Evolutionary conservation across 2,113 vertebrate species (phyloP), one percentile per base, ranked within the genome.

Genomic region (Siniperca chuatsi): DNA sequence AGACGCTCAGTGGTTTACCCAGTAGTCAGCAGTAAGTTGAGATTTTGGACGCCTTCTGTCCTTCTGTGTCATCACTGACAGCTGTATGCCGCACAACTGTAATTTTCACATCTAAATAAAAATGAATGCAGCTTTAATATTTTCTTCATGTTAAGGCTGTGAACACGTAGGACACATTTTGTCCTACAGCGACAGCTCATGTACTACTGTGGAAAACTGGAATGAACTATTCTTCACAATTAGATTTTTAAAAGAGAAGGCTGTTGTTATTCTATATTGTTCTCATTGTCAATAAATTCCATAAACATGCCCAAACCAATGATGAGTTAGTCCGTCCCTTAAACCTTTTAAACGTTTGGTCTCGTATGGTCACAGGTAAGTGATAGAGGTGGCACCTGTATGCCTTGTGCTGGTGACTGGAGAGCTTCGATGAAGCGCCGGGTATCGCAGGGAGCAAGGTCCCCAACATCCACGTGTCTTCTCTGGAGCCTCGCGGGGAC

Each of bases 381-480:
- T 60, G 23, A 48, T 1, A 35, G 70, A 71, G 15, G 13, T 18
- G 15, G 7, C 77, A 97, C 96, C 94, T 96, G 95, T 84, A 96
- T 90, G 71, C 96, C 96, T 79, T 96, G 96, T 18, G 96, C 96
- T 29, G 92, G 81, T 4, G 96, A 96, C 42, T 81, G 84, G 12
- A 96, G 92, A 62, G 92, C 95, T 82, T 75, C 82, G 21, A 92
- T 84, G 60, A 97, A 93, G 44, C 92, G 89, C 65, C 94, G 81
- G 0, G 94, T 96, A 29, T 96, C 90, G 42, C 93, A 96, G 20
- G 96, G 95, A 35, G 95, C 94, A 73, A 96, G 78, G 75, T 96
- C 96, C 13, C 96, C 96, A 6, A 96, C 89, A 40, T 96, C 94
- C 55, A 96, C 95, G 0, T 96, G 95, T 86, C 96, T 95, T 69